Conservation (phyloP, 2,888 invertebrate species). For the Fabriciana adippe region DNA sequence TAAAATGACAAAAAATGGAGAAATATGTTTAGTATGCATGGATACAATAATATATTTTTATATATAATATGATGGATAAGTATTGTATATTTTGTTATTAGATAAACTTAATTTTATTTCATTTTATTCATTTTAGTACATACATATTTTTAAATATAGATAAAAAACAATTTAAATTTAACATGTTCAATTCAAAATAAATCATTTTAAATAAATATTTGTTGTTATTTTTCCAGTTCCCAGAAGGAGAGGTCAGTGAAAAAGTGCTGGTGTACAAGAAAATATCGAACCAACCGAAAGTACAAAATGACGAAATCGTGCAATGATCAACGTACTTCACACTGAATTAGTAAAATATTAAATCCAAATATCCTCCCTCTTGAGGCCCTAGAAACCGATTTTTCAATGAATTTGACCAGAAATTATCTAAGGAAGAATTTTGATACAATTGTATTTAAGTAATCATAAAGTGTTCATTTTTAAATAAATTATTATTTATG, state of each 20-base stretch:
- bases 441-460: no score
- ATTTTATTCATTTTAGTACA: no score
- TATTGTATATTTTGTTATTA: no score
- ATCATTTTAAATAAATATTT: not conserved
- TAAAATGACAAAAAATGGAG: no score
- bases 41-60: no score
- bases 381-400: not conserved
- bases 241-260: constrained; percentile 69
- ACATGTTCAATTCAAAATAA: not conserved
- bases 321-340: constrained; percentile 42
- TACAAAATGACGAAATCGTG: constrained; percentile 51
- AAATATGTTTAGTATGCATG: no score
- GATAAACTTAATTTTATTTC: no score
- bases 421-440: no score
- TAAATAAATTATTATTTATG: no score
- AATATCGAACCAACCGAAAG: constrained; percentile 44
- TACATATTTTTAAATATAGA: not conserved
- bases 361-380: not conserved
- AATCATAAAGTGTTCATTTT: no score
- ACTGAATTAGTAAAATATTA: constrained; percentile 27
- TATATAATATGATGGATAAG: no score
- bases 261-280: constrained; percentile 68
- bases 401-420: no score
- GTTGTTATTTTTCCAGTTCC: constrained; percentile 55
- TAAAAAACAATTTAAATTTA: not conserved